Evolutionary conservation across 23 tunicate genomes (phyloP).

Genomic region (Ciona savignyi): DNA sequence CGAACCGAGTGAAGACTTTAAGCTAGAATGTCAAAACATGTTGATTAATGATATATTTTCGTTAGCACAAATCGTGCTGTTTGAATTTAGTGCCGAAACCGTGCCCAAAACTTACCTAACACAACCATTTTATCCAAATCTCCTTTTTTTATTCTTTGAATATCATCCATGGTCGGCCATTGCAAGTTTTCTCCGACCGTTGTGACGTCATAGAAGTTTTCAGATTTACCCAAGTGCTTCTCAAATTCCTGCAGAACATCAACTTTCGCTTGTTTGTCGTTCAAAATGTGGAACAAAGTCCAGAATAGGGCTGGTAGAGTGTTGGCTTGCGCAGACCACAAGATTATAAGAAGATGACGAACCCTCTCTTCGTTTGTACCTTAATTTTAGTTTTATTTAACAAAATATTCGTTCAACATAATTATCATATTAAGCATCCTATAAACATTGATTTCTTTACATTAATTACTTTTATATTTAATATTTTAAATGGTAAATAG

Average conservation of each 20-base stretch:
- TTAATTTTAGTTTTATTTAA: background rate
- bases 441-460: no score
- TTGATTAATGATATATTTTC: no score
- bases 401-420: background rate
- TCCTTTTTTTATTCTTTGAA: conserved; percentile 13
- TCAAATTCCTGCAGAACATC: conserved; percentile 34
- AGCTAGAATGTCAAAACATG: no score
- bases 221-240: background rate
- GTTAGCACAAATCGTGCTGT: no score
- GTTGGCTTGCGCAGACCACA: conserved; percentile 79
- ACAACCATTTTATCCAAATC: conserved; percentile 41
- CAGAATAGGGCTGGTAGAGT: conserved; percentile 59
- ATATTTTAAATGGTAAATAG: no score
- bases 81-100: no score
- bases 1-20: no score
- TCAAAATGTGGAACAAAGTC: conserved; percentile 43
- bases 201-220: background rate
- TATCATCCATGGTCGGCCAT: conserved; percentile 18
- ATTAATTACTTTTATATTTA: no score
- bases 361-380: conserved; percentile 11
- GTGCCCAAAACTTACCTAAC: conserved; percentile 44
- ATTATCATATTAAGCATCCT: background rate
- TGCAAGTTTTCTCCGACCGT: background rate
- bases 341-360: conserved; percentile 37
- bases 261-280: conserved; percentile 9